Evolutionary conservation across 1,140 invertebrate genomes (phyloP).

Genomic region (Pogonognathellus flavescens): DNA sequence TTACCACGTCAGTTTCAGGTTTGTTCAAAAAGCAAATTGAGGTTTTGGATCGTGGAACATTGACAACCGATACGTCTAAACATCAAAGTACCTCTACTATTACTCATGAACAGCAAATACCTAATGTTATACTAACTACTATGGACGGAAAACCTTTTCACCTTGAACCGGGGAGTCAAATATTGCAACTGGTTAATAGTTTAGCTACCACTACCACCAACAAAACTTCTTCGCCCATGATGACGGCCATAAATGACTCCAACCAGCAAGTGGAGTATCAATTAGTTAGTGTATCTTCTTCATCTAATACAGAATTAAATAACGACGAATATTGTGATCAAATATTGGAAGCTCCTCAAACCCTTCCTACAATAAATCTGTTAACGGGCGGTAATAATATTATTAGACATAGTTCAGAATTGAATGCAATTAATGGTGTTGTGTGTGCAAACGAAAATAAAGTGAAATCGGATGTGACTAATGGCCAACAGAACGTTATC

Average conservation of each 20-base stretch:
- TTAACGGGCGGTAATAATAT: neutral
- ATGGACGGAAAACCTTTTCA: slow-evolving; percentile 47
- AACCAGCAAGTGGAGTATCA: neutral
- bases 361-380: neutral
- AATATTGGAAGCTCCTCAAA: neutral
- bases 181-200: neutral
- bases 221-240: neutral
- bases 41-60: no score
- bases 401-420: neutral
- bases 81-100: neutral
- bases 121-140: slow-evolving; percentile 27
- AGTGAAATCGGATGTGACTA: neutral
- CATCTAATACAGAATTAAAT: neutral
- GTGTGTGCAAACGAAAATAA: neutral
- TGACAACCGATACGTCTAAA: neutral
- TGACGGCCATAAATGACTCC: neutral
- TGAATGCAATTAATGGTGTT: neutral
- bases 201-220: no score
- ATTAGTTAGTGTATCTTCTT: neutral
- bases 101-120: neutral
- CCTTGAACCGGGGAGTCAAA: slow-evolving; percentile 23
- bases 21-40: neutral
- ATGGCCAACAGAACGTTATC: neutral
- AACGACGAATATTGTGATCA: neutral
- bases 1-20: no score